Percentiles rank a stretch among this genome's conserved stretches.
Conservation (phyloP, 1,140 invertebrate species). For the Drosophila bipectinata region DNA sequence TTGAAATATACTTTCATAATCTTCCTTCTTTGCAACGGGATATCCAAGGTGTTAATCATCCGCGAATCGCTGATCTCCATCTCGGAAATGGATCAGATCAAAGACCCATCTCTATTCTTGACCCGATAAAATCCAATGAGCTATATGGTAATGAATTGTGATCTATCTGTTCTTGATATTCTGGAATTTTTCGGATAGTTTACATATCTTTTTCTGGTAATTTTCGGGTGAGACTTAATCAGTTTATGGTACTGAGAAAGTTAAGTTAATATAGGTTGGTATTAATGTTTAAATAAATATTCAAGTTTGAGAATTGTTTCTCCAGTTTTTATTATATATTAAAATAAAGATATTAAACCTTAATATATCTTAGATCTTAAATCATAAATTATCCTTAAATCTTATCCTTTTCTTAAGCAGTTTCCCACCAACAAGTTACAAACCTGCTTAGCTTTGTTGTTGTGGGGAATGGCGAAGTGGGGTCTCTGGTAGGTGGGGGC, state of each 20-base stretch:
- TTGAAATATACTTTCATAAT: slow-evolving; percentile 4
- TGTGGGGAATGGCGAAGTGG: not conserved
- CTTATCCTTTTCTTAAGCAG: too few species aligned
- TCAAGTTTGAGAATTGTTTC: too few species aligned
- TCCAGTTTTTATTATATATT: too few species aligned
- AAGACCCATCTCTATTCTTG: slow-evolving; percentile 35
- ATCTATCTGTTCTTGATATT: slow-evolving; percentile 30
- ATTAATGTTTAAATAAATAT: not conserved
- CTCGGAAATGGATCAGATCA: slow-evolving; percentile 46
- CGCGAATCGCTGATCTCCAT: slow-evolving; percentile 40
- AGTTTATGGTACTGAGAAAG: not conserved
- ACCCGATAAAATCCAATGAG: slow-evolving; percentile 63
- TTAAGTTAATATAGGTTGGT: not conserved
- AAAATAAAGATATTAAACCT: too few species aligned
- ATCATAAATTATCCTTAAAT: too few species aligned
- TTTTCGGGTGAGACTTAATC: slow-evolving; percentile 24
- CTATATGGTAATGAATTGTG: slow-evolving; percentile 46
- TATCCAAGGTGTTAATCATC: slow-evolving; percentile 63
- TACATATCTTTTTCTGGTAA: slow-evolving; percentile 21
- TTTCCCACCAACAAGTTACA: not conserved
- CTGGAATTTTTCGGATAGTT: slow-evolving; percentile 16
- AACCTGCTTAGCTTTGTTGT: not conserved
- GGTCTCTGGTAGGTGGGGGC: not conserved
- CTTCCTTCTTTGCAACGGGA: not conserved
- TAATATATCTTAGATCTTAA: too few species aligned